A percentile compares a stretch with the other conserved stretches of the same genome.
Conservation (phyloP, 2,888 invertebrate genomes). For the Amiota mariae region DNA sequence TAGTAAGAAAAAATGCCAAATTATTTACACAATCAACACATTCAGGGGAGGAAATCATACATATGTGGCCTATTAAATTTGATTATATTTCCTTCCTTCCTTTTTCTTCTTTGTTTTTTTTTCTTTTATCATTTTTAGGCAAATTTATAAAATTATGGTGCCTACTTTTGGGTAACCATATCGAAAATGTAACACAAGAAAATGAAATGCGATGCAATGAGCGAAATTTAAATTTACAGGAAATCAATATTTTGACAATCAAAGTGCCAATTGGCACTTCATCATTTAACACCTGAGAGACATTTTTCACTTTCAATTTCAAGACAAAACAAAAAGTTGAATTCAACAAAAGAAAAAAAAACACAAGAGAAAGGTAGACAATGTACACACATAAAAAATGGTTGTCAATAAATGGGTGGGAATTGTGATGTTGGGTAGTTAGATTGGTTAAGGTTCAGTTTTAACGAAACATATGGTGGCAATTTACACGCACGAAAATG, state of each 20-base stretch:
- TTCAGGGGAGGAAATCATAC: too few species aligned
- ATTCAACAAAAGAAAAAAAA: not conserved
- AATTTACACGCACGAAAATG: constrained; percentile 60
- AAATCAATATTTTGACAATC: constrained; percentile 61
- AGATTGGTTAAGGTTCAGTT: too few species aligned
- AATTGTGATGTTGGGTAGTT: not conserved
- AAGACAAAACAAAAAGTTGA: constrained; percentile 25
- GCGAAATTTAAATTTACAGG: constrained; percentile 42
- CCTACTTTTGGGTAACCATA: constrained; percentile 45
- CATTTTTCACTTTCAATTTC: constrained; percentile 69
- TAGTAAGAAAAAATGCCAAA: too few species aligned
- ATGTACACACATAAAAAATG: constrained; percentile 23
- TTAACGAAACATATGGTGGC: constrained; percentile 62
- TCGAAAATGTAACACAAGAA: constrained; percentile 30
- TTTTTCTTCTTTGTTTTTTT: too few species aligned
- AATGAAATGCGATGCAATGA: constrained; percentile 20
- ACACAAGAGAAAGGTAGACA: not conserved
- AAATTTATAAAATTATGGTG: constrained; percentile 49
- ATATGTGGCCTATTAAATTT: too few species aligned
- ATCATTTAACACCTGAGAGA: constrained; percentile 64
- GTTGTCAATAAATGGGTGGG: not conserved
- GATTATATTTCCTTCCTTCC: too few species aligned
- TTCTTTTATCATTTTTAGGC: too few species aligned
- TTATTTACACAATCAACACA: too few species aligned
- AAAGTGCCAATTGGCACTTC: constrained; percentile 63